These are phyloP conservation scores for Dermatophagoides farinae DNA, from an alignment of 1,140 invertebrate species.

Conservation along the genomic window DNA sequence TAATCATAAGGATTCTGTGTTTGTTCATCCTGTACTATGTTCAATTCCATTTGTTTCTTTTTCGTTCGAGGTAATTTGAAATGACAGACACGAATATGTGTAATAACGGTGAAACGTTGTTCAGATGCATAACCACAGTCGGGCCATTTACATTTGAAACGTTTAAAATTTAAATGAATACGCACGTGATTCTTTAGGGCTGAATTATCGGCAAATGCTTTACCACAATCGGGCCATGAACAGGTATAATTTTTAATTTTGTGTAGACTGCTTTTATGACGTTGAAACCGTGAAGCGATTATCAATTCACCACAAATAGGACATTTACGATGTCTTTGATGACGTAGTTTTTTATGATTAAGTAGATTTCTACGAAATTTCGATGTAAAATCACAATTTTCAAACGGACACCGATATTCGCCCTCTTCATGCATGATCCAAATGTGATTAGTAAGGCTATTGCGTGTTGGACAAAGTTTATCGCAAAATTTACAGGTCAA, in stretches of 20 bases:
- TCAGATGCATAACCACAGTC: constrained; percentile 4
- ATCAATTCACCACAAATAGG: constrained; percentile 6
- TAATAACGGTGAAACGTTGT: constrained; percentile 4
- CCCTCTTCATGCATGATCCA: constrained; percentile 9
- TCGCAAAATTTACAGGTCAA: constrained; percentile 4
- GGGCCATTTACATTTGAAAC: constrained; percentile 4
- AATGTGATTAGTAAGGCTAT: constrained; percentile 3
- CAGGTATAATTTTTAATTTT: constrained; percentile 6
- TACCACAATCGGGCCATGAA: constrained; percentile 5
- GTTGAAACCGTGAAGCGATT: background rate
- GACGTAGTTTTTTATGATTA: constrained; percentile 7
- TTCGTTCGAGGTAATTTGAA: constrained; percentile 8
- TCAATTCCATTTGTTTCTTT: constrained; percentile 7
- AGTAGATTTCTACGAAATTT: constrained; percentile 2
- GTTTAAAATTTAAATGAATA: constrained; percentile 7
- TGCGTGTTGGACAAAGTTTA: background rate
- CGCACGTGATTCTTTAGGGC: constrained; percentile 7
- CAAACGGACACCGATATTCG: background rate
- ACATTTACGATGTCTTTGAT: background rate
- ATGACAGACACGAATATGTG: constrained; percentile 1
- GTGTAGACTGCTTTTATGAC: background rate
- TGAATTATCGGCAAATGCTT: background rate
- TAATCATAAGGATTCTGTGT: constrained; percentile 7
- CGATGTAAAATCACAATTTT: constrained; percentile 6
- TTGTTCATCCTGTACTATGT: background rate